These are phyloP conservation scores for Taeniopygia guttata DNA, from an alignment of 2,797 vertebrate genomes.

Conservation along the genomic window DNA sequence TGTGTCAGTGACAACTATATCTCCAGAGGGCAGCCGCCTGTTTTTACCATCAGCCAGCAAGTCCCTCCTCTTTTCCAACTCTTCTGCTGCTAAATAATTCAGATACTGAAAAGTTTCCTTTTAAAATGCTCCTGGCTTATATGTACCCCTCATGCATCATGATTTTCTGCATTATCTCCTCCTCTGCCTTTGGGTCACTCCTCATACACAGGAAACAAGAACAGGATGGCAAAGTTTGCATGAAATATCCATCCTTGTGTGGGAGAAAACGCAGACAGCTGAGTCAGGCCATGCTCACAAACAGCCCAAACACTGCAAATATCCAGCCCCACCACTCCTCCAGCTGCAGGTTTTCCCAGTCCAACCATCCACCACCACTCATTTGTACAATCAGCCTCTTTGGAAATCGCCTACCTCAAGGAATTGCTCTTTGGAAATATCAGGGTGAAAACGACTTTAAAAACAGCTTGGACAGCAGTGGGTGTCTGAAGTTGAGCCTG, in stretches of 20 bases:
- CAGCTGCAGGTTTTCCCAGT: not conserved
- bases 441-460: not conserved
- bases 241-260: constrained; percentile 30
- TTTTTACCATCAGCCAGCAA: not conserved
- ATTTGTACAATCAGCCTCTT: not conserved
- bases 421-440: not conserved
- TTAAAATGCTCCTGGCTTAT: not conserved
- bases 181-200: not conserved
- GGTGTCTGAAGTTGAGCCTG: not conserved
- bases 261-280: not conserved
- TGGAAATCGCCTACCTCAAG: not conserved
- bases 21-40: not conserved
- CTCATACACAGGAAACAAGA: constrained; percentile 22
- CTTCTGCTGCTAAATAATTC: not conserved
- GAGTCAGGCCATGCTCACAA: constrained; percentile 13
- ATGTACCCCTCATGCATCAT: not conserved
- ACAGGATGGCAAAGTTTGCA: constrained; percentile 2
- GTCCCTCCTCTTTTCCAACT: not conserved
- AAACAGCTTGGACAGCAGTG: not conserved
- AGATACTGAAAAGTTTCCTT: not conserved
- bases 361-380: not conserved
- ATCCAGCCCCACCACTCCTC: not conserved
- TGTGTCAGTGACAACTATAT: not conserved
- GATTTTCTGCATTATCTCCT: not conserved
- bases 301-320: constrained; percentile 12